Evolutionary conservation across 2,888 invertebrate species (phyloP).

Genomic region (Podotricha telesiphe): DNA sequence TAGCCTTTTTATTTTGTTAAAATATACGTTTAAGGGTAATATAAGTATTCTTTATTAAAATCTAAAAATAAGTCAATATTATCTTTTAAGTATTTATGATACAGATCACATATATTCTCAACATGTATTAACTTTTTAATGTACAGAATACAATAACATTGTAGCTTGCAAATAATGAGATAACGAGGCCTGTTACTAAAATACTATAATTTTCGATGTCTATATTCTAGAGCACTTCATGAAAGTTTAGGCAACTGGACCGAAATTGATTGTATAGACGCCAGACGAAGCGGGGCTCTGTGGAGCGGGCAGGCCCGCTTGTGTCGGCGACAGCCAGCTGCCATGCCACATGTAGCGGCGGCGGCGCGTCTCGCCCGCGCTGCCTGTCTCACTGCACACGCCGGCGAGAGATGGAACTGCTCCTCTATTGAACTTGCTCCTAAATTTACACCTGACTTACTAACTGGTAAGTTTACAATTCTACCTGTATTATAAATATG

Average conservation of each 20-base stretch:
- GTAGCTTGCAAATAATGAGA: too few relatives aligned
- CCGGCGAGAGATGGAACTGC: constrained; percentile 92
- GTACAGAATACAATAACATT: too few relatives aligned
- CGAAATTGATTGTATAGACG: constrained; percentile 69
- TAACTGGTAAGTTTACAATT: constrained; percentile 88
- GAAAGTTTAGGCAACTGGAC: constrained; percentile 79
- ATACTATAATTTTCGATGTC: not conserved
- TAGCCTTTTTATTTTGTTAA: not conserved
- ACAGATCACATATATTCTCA: too few relatives aligned
- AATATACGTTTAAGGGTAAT: not conserved
- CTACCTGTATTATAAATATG: too few relatives aligned
- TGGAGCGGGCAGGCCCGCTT: constrained; percentile 86
- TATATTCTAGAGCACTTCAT: constrained; percentile 64
- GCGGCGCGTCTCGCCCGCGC: constrained; percentile 87
- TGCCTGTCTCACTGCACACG: constrained; percentile 88
- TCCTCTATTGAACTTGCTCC: constrained; percentile 89
- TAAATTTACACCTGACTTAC: constrained; percentile 88
- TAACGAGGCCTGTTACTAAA: too few relatives aligned
- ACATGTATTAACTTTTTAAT: too few relatives aligned
- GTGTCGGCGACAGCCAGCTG: constrained; percentile 86
- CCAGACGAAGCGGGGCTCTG: constrained; percentile 79
- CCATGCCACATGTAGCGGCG: constrained; percentile 90
- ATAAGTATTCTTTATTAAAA: too few relatives aligned
- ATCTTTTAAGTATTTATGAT: too few relatives aligned
- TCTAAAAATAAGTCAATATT: not conserved